Base-by-base conservation (phyloP, 35 echinoderm and acorn worm species). In the Ophiothrix spiculata region DNA sequence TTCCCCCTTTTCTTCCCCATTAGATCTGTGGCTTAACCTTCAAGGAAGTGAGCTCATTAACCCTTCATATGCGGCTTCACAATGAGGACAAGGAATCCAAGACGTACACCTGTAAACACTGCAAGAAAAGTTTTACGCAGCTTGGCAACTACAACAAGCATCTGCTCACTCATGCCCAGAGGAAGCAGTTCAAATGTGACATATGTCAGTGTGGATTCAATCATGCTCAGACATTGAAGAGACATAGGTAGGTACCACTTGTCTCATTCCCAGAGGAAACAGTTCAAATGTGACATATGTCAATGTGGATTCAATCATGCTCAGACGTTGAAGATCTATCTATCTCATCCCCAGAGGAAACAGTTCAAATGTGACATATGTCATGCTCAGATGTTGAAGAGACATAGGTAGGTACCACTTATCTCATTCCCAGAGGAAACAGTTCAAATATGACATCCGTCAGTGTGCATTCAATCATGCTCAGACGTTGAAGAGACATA, bases 121-220 rank as follows among this genome's bases (percentile, higher is more conserved):
- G 81, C 23, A 33, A 69, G 6, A 37, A 33, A 23, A 69, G 31
- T 34, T 84, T 84, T 37, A 33, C 6, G 8, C 81, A 84, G 37
- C 46, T 54, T 37, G 81, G 81, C 1, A 84, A 84, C 54, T 84
- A 64, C 81, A 84, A 84, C 54, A 63, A 60, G 37, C 81, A 84
- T 32, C 28, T 84, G 32, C 15, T 84, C 13, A 28, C 35, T 16
- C 81, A 84, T 64, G 49, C 31, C 42, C 36, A 37, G 35, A 84
- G 16, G 56, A 37, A 63, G 39, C 45, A 56, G 31, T 31, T 64
- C 13, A 84, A 34, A 10, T 84, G 81, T 64, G 6, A 60, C 12
- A 35, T 21, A n/a, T 84, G 81, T 28, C 32, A 42, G 21, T 31
- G 33, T 35, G 49, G 8, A 0, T 84, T 84, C 40, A 84, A 84